Evolutionary conservation across 92 coral and sea anemone species (phyloP), one percentile per base, ranked within the genome.

Genomic region (Parazoanthus atlanticus): DNA sequence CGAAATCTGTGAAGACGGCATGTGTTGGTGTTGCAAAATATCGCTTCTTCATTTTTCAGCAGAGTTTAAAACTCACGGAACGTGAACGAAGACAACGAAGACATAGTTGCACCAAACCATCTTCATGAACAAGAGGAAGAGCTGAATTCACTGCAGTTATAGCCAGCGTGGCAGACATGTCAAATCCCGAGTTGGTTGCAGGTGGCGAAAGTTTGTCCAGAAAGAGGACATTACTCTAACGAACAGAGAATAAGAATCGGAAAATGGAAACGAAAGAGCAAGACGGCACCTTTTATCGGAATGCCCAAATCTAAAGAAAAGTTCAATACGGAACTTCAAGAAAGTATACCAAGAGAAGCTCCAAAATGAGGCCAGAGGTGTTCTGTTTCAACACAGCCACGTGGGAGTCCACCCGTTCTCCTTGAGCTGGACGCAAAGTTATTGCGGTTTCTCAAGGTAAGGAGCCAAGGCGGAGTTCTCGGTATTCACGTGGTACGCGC

Each of bases 341-440:
- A 67, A 82, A 61, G 46, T 54, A 21, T 82, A 56, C 74, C 73
- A 82, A 8, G 46, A 58, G 16, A 54, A 26, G 81, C 13, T 78
- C 30, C 17, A 19, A 78, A 78, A 78, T 32, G 33, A 77, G 16
- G 72, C 74, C 15, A 61, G 30, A 61, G 86, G 28, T 82, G 86
- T 82, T 61, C 74, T 67, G 54, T 80, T 49, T 58, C 84, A 26
- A 36, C 66, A 26, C 65, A 38, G 36, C 65, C 84, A 52, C 25
- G 71, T 58, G 86, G 86, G n/a, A 33, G 74, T 54, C 86, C 31
- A 58, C 86, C 86, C 74, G 17, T 81, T 58, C 86, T 81, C 31
- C 86, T 81, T 81, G 86, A 81, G 74, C 86, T 81, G n/a, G 86
- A 31, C 15, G 17, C 86, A 58, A 58, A 81, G 86, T 33, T 56